A percentile compares a stretch with the other conserved stretches of the same genome.
Evolutionary conservation across 2,888 invertebrate genomes (phyloP).

Genomic region (Sthenelais limicola): DNA sequence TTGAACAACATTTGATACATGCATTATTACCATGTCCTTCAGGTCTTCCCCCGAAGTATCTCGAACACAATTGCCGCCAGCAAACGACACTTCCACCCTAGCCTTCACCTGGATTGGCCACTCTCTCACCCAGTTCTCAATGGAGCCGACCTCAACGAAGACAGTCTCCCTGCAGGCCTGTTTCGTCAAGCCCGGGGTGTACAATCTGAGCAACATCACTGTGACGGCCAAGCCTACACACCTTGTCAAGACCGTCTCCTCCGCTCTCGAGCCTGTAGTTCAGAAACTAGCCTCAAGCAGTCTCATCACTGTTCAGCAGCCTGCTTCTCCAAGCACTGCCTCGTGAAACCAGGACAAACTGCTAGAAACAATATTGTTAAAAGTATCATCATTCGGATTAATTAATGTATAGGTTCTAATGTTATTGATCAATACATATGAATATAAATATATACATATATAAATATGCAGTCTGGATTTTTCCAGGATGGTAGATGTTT

Average conservation of each 20-base stretch:
- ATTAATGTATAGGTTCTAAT: too few relatives aligned
- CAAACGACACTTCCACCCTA: slow-evolving; percentile 6
- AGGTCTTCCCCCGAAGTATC: too few relatives aligned
- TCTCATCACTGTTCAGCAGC: slow-evolving; percentile 13
- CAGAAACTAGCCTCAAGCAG: slow-evolving; percentile 13
- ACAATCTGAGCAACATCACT: slow-evolving; percentile 65
- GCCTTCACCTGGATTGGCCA: slow-evolving; percentile 67
- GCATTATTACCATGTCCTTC: too few relatives aligned
- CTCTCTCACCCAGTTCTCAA: slow-evolving; percentile 60
- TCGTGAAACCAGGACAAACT: too few relatives aligned
- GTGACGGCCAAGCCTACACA: slow-evolving; percentile 50
- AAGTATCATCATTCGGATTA: too few relatives aligned
- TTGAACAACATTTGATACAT: too few relatives aligned
- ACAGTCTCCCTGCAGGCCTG: slow-evolving; percentile 62
- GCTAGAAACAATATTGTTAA: too few relatives aligned
- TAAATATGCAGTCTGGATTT: too few relatives aligned
- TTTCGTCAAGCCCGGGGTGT: slow-evolving; percentile 67
- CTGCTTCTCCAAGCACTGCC: background rate
- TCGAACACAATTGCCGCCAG: too few relatives aligned
- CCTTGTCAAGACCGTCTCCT: background rate
- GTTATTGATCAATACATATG: background rate
- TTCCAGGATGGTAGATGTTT: too few relatives aligned
- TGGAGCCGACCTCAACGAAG: slow-evolving; percentile 58
- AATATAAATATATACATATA: background rate
- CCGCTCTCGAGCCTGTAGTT: background rate